These are phyloP conservation scores for Harpegnathos saltator DNA, from an alignment of 1,140 invertebrate species.

Conservation along the genomic window DNA sequence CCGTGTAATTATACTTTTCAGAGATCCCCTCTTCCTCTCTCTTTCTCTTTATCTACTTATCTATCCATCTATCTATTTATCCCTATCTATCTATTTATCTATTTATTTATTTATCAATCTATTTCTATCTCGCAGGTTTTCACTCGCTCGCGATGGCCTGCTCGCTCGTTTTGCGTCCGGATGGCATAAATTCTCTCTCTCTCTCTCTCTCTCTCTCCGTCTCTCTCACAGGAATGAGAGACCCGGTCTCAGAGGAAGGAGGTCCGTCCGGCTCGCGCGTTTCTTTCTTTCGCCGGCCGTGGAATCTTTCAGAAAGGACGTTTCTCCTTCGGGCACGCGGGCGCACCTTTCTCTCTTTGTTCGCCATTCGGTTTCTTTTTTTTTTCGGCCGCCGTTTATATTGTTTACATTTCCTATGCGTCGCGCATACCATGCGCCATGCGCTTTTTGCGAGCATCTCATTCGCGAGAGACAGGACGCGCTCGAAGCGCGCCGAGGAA, in stretches of 20 bases:
- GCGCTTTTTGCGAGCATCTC: conserved; percentile 15
- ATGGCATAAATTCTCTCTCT: conserved; percentile 26
- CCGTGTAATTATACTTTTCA: conserved; percentile 73
- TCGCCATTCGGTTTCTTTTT: conserved; percentile 17
- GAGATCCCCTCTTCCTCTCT: too few species aligned
- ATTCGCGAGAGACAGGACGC: conserved; percentile 1
- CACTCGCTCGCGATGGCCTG: conserved; percentile 61
- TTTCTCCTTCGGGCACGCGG: neutral
- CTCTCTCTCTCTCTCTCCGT: too few species aligned
- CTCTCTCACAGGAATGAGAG: conserved; percentile 34
- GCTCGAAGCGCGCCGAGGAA: neutral
- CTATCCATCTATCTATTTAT: too few species aligned
- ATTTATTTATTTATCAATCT: too few species aligned
- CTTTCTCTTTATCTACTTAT: too few species aligned
- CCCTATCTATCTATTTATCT: too few species aligned
- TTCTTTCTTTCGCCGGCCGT: conserved; percentile 3
- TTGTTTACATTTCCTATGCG: conserved; percentile 25
- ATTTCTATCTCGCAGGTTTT: conserved; percentile 68
- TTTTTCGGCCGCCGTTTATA: neutral
- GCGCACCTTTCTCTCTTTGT: neutral
- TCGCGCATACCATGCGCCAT: neutral
- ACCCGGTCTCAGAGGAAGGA: too few species aligned
- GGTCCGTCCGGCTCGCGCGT: conserved; percentile 10
- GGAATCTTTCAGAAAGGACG: conserved; percentile 1
- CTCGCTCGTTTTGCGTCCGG: conserved; percentile 7